Evolutionary conservation across 23 tunicate genomes (phyloP), one percentile per base, ranked within the genome.

Genomic region (Phallusia fumigata): DNA sequence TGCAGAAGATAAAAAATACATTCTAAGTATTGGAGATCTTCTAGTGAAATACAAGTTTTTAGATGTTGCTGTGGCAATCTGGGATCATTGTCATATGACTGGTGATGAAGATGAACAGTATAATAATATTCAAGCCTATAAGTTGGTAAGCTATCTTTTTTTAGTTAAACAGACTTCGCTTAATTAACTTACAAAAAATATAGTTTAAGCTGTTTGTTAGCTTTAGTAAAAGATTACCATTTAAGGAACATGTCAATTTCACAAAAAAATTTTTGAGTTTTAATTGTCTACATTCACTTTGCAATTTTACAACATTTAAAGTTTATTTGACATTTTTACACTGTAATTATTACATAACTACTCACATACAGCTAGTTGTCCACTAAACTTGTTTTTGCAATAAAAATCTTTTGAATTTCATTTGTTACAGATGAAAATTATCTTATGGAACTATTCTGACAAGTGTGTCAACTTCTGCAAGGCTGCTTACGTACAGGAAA

Each of bases 401-500:
- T 3, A 3, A 40, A 5, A 40, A 40, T 40, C 10, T 40, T 5
- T 40, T 40, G 47, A 3, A 40, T 40, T n/a, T n/a, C n/a, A n/a
- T 53, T 58, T 21, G 3, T 32, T 83, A 77, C 65, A 88, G 92
- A 64, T 88, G 44, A 88, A 88, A 36, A 18, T 80, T 16, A 64
- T 83, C 28, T 47, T 83, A 30, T 88, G 87, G 92, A 88, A 88
- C 44, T 88, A 53, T 32, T 40, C 83, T 18, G 79, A 88, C 80
- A 88, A 83, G 49, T 83, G 87, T 32, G 0, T 22, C 31, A 45
- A 64, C 21, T 40, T 88, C 21, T 82, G 86, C 44, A 45, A 83
- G 65, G 87, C 33, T 30, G 50, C 33, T 35, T 83, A 76, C 77
- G 35, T 49, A 32, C 65, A 65, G 0, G 33, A 53, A 50, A 32